These are phyloP conservation scores for Petroica traversi DNA, from an alignment of 2,113 vertebrate species.

Conservation along the genomic window DNA sequence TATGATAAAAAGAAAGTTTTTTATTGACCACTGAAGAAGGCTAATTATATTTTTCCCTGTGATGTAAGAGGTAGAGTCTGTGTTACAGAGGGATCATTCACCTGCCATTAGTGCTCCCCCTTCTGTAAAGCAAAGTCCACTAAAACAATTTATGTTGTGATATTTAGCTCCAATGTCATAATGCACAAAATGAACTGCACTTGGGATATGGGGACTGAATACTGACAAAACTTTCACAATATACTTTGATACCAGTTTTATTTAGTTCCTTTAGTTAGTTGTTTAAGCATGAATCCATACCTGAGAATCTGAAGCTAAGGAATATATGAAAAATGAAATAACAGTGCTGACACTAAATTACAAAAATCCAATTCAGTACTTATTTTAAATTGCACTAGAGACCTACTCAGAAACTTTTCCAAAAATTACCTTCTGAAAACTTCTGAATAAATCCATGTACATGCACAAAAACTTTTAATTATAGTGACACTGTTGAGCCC, in stretches of 20 bases:
- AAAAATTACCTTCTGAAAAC: not conserved
- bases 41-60: not conserved
- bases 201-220: not conserved
- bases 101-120: not conserved
- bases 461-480: not conserved
- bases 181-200: not conserved
- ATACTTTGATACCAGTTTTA: not conserved
- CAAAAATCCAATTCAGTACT: not conserved
- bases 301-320: not conserved
- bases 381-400: not conserved
- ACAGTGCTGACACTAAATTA: not conserved
- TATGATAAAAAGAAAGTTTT: constrained; percentile 4
- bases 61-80: not conserved
- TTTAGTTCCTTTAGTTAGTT: not conserved
- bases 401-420: not conserved
- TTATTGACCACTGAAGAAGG: not conserved
- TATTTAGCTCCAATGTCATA: not conserved
- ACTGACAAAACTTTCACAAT: not conserved
- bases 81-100: not conserved
- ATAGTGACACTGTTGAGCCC: not conserved
- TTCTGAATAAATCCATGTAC: not conserved
- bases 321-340: not conserved
- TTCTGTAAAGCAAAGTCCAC: not conserved
- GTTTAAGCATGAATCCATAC: not conserved
- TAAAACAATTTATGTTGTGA: not conserved